Base-by-base conservation (phyloP, 2,888 invertebrate genomes). In the Euproctis similis region DNA sequence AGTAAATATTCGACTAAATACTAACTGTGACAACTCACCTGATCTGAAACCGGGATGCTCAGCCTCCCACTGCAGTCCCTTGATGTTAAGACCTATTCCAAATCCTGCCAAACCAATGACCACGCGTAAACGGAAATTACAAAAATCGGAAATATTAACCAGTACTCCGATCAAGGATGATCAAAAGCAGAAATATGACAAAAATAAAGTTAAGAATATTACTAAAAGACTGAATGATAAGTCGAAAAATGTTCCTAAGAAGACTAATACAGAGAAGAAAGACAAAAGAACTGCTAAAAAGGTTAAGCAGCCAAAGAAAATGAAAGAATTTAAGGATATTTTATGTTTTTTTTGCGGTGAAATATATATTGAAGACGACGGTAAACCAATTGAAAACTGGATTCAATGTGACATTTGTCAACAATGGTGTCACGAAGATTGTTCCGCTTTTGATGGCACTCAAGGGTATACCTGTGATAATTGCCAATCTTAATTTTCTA, bases 171-270 rank as follows among this genome's bases (percentile, higher is more conserved):
- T 41, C 16, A 31, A 36, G 29, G 26, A 36, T 26, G 29, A 36
- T 14, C 31, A 31, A 23, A 28, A 33, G 34, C 42, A 34, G 34
- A 42, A 39, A 42, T 39, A 23, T 34, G 39, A 46, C 24, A 44
- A 36, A 40, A 44, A 38, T 37, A 44, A 41, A 37, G 21, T 21
- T 21, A 45, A 39, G 34, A 42, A 39, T 23, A 33, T 43, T 38
- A 42, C 35, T 35, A 44, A 44, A 41, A 34, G 29, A 36, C 35
- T 46, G 30, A 25, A 50, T 37, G 42, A 40, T 36, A 36, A 38
- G 13, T 39, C 38, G 33, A 42, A 29, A 37, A 39, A 44, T 21
- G 33, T 39, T 44, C 23, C 34, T 42, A 37, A 38, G 24, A 42
- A 46, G 30, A 43, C 30, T 36, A 28, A 32, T 34, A 39, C 12